Percentiles rank a stretch among this genome's conserved stretches.
These are phyloP conservation scores for Propithecus deckenii DNA, from an alignment of 2,797 vertebrate species.

Conservation along the genomic window DNA sequence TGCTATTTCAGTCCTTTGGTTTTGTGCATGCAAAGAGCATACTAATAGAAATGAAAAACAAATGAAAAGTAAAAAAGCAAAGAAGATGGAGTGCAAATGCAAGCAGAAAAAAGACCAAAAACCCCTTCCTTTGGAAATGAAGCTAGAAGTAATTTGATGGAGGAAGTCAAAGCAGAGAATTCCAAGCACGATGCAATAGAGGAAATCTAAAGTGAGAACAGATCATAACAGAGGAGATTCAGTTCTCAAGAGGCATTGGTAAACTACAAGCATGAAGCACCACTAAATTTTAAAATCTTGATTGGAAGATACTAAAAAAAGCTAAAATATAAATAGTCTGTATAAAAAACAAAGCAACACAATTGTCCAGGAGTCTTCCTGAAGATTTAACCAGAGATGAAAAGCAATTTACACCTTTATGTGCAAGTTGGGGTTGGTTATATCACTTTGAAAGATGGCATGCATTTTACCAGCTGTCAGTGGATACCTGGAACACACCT, in stretches of 20 bases:
- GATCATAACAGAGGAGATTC: no score
- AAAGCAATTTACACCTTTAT: neutral
- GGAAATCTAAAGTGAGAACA: neutral
- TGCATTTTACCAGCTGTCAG: neutral
- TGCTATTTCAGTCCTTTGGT: slow-evolving; percentile 12
- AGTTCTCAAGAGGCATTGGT: neutral
- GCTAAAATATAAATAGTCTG: neutral
- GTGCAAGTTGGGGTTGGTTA: neutral
- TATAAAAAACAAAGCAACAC: neutral
- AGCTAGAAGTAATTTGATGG: neutral
- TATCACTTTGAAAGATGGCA: neutral
- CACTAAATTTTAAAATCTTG: neutral
- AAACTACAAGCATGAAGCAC: neutral
- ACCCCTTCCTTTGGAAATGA: neutral
- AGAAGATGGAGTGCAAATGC: neutral
- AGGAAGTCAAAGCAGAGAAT: neutral
- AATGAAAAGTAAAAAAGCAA: neutral
- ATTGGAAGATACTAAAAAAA: neutral
- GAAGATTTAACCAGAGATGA: neutral
- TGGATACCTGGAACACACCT: neutral
- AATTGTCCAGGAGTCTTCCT: neutral
- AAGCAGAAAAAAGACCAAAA: neutral
- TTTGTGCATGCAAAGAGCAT: neutral
- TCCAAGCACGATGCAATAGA: neutral
- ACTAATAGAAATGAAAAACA: slow-evolving; percentile 25